Percentiles rank a stretch among this genome's conserved stretches.
These are phyloP conservation scores for Azemiops feae DNA, from an alignment of 2,113 vertebrate genomes.

Conservation along the genomic window DNA sequence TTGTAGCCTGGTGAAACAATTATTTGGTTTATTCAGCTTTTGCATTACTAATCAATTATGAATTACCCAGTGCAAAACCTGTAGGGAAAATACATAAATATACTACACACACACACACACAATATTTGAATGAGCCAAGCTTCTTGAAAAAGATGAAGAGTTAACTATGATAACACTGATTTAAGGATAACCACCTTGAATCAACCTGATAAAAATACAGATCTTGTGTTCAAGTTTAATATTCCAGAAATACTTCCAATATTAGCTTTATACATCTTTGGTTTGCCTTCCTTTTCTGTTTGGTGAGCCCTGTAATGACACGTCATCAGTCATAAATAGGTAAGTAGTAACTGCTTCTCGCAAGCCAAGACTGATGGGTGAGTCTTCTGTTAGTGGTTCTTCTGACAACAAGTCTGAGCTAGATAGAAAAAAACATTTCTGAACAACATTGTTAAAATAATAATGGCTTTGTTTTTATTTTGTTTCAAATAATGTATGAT, in stretches of 20 bases:
- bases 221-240: background rate
- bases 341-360: constrained; percentile 84
- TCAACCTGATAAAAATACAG: background rate
- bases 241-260: background rate
- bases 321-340: constrained; percentile 74
- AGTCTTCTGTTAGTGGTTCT: constrained; percentile 38
- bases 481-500: background rate
- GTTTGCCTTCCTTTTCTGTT: constrained; percentile 29
- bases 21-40: background rate
- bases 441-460: background rate
- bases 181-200: background rate
- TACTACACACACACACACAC: background rate
- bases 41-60: background rate
- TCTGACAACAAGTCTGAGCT: constrained; percentile 75
- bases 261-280: constrained; percentile 38
- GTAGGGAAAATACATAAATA: background rate
- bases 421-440: background rate
- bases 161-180: background rate
- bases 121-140: background rate
- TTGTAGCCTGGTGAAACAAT: background rate
- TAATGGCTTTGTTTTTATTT: background rate
- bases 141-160: background rate
- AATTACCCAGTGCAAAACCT: background rate
- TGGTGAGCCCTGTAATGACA: background rate
- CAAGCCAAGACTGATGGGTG: constrained; percentile 82